Percentiles rank a stretch among this genome's conserved stretches.
phyloP scores from a whole-genome alignment of 2,113 vertebrate species.

The Grallaria varia region DNA sequence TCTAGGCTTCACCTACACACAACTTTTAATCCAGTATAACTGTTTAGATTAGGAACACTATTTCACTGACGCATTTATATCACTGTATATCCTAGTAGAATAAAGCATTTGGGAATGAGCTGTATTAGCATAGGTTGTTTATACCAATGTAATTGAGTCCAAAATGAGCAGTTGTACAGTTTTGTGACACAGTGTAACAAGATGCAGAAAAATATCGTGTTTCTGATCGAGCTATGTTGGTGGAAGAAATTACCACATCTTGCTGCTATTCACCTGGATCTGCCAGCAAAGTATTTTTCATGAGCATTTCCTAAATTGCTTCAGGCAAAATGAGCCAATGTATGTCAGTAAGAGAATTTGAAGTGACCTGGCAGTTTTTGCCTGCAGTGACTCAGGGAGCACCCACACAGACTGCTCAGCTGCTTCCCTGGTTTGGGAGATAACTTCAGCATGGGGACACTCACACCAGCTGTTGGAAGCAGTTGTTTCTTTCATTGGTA shows the following conservation, averaged over 20 bases:
- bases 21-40: not conserved
- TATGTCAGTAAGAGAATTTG: not conserved
- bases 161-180: not conserved
- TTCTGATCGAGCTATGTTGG: not conserved
- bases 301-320: not conserved
- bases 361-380: not conserved
- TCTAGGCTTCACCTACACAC: not conserved
- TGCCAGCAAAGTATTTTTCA: not conserved
- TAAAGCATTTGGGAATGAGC: not conserved
- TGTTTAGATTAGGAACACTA: not conserved
- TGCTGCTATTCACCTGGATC: not conserved
- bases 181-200: not conserved
- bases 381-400: not conserved
- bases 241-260: not conserved
- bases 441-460: not conserved
- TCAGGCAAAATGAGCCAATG: not conserved
- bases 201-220: not conserved
- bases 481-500: not conserved
- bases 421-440: not conserved
- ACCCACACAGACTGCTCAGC: fast-evolving
- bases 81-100: not conserved
- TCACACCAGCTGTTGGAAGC: not conserved
- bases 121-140: not conserved
- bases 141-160: not conserved
- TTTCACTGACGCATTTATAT: not conserved